A percentile compares a stretch with the other conserved stretches of the same genome.
These are phyloP conservation scores for Macrosiphum euphorbiae DNA, from an alignment of 2,888 invertebrate genomes.

Conservation along the genomic window DNA sequence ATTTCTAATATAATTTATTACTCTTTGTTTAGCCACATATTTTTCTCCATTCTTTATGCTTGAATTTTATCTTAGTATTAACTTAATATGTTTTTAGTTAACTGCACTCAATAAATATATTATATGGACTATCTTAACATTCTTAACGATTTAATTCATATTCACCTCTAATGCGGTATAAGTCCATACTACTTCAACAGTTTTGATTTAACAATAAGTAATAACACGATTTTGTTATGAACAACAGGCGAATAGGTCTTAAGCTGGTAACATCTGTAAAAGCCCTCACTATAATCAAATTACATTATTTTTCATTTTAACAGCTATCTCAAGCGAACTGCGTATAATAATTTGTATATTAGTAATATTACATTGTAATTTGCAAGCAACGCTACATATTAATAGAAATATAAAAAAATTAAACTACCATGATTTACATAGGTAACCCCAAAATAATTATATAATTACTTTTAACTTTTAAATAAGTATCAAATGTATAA, in stretches of 20 bases:
- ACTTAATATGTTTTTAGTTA: not conserved
- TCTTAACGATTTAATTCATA: not conserved
- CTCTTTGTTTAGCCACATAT: not conserved
- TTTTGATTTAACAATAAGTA: not conserved
- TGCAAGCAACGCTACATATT: not conserved
- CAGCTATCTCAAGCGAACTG: not conserved
- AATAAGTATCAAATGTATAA: not conserved
- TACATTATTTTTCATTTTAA: not conserved
- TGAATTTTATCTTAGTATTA: not conserved
- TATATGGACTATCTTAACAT: not conserved
- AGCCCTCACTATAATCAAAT: not conserved
- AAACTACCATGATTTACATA: not conserved
- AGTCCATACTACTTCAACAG: not conserved
- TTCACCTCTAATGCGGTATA: not conserved
- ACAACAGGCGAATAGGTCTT: not conserved
- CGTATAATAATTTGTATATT: not conserved
- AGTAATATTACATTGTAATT: not conserved
- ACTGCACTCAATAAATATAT: not conserved
- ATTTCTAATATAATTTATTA: conserved; percentile 13
- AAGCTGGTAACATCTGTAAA: not conserved
- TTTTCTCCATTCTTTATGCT: not conserved
- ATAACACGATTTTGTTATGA: not conserved
- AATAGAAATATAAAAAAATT: not conserved
- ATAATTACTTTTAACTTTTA: not conserved
- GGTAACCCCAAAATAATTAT: not conserved